These are phyloP conservation scores for Mayetiola destructor DNA, from an alignment of 2,888 invertebrate species.

Conservation along the genomic window DNA sequence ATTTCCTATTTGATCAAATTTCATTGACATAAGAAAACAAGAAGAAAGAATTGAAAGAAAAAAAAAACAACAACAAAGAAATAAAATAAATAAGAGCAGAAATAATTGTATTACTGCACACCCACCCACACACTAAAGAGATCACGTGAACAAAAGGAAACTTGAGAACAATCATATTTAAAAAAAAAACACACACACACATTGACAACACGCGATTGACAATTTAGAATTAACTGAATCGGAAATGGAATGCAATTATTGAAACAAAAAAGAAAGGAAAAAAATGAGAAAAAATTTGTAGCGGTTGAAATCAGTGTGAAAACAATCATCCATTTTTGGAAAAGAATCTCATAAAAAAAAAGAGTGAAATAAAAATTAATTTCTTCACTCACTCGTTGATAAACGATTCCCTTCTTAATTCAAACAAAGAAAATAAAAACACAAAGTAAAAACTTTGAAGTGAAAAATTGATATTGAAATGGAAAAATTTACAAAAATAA, in stretches of 20 bases:
- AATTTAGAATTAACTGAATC: too few relatives aligned
- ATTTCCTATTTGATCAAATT: not conserved
- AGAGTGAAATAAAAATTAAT: not conserved
- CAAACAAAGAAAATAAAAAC: not conserved
- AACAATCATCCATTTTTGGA: not conserved
- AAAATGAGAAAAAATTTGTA: not conserved
- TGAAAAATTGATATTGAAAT: not conserved
- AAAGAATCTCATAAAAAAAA: not conserved
- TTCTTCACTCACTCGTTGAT: not conserved
- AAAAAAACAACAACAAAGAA: not conserved
- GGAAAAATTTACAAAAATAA: not conserved
- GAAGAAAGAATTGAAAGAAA: not conserved
- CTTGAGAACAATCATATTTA: too few relatives aligned
- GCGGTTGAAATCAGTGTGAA: not conserved
- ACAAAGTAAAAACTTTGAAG: not conserved
- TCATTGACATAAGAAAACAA: not conserved
- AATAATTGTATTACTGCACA: not conserved
- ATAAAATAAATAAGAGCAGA: not conserved
- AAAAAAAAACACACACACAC: too few relatives aligned
- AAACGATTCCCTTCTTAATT: not conserved
- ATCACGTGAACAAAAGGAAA: too few relatives aligned
- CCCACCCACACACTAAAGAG: too few relatives aligned
- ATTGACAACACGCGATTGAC: too few relatives aligned
- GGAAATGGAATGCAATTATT: not conserved
- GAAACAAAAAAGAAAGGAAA: not conserved